These are phyloP conservation scores for Megaceryle maxima DNA, from an alignment of 2,113 vertebrate genomes.

Conservation along the genomic window DNA sequence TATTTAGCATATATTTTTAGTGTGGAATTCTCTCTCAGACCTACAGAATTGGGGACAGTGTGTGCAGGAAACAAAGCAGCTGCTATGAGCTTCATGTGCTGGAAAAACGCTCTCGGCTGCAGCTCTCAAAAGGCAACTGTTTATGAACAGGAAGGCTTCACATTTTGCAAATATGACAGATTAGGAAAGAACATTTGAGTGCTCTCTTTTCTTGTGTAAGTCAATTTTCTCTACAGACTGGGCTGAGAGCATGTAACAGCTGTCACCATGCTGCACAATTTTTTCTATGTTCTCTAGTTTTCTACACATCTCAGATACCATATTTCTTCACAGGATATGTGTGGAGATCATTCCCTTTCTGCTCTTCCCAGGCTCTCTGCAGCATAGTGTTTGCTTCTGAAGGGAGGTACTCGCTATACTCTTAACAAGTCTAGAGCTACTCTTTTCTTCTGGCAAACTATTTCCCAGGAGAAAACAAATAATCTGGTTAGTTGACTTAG, in stretches of 20 bases:
- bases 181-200: not conserved
- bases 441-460: not conserved
- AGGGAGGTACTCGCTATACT: not conserved
- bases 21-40: not conserved
- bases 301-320: not conserved
- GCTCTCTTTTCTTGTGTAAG: not conserved
- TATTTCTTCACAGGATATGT: not conserved
- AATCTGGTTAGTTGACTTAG: not conserved
- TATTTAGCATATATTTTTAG: not conserved
- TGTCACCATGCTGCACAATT: not conserved
- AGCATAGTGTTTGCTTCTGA: not conserved
- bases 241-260: not conserved
- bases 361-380: not conserved
- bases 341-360: not conserved
- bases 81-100: not conserved
- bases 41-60: not conserved
- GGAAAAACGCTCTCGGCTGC: not conserved
- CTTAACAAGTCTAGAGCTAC: not conserved
- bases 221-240: not conserved
- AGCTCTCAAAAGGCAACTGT: constrained; percentile 19
- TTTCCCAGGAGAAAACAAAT: not conserved
- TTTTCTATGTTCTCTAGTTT: not conserved
- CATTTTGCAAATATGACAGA: not conserved
- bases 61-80: not conserved
- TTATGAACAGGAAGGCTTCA: not conserved